A percentile compares a stretch with the other conserved stretches of the same genome.
phyloP scores from a whole-genome alignment of 2,888 invertebrate genomes.

The Agrochola litura region DNA sequence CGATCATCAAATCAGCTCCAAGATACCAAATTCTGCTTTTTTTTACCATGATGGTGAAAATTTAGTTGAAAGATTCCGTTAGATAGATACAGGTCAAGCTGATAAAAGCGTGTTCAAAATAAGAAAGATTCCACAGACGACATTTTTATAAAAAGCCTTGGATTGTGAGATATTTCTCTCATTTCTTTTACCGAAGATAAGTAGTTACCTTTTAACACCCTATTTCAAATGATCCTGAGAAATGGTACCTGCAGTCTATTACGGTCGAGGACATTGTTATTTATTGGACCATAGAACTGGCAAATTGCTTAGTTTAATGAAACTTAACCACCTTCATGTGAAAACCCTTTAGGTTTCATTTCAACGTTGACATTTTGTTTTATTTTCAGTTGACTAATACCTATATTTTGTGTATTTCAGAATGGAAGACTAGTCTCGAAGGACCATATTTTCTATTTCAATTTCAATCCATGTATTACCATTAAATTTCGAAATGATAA shows the following conservation, averaged over 20 bases:
- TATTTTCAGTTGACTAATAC: not conserved
- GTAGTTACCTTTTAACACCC: constrained; percentile 15
- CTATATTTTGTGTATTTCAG: constrained; percentile 2
- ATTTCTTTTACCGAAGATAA: constrained; percentile 24
- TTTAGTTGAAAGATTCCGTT: too few relatives aligned
- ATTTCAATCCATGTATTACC: not conserved
- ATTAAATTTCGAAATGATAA: not conserved
- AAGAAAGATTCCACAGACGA: not conserved
- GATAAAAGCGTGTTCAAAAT: not conserved
- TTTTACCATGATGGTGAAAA: too few relatives aligned
- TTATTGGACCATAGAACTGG: constrained; percentile 20
- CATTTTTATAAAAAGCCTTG: constrained; percentile 10
- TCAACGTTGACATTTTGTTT: not conserved
- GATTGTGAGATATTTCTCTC: constrained; percentile 8
- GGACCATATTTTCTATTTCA: constrained; percentile 8
- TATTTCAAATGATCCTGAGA: constrained; percentile 32
- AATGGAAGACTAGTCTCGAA: not conserved
- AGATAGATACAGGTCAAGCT: too few relatives aligned
- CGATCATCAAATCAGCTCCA: too few relatives aligned
- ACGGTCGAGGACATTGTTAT: constrained; percentile 5
- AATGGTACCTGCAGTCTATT: constrained; percentile 23
- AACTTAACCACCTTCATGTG: not conserved
- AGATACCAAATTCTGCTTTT: too few relatives aligned
- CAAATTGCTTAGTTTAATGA: constrained; percentile 34
- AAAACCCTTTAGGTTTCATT: not conserved